Evolutionary conservation across 1,140 invertebrate genomes (phyloP).

Genomic region (Leptoteleia sp.): DNA sequence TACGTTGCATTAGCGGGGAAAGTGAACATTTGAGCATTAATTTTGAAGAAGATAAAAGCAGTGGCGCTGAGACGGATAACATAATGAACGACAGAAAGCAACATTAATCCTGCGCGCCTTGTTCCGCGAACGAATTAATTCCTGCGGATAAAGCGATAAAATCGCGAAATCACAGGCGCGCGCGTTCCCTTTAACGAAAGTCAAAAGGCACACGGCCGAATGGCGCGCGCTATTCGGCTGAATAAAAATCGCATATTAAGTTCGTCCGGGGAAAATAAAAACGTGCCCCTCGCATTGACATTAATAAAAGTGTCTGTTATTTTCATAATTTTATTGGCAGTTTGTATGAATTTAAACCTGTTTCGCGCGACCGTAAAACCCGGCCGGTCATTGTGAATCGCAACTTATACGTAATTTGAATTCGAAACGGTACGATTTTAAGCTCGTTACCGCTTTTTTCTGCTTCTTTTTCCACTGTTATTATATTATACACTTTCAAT

Average conservation of each 20-base stretch:
- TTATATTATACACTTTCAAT: no score
- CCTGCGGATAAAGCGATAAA: constrained; percentile 29
- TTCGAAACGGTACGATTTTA: constrained; percentile 57
- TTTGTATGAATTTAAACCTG: constrained; percentile 65
- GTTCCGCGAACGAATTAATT: constrained; percentile 7
- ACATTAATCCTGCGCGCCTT: not conserved
- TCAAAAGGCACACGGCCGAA: not conserved
- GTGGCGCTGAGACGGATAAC: no score
- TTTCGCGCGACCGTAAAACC: constrained; percentile 48
- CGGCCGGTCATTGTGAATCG: constrained; percentile 45
- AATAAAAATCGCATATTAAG: constrained; percentile 34
- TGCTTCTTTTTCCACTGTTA: constrained; percentile 43
- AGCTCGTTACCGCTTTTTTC: constrained; percentile 58
- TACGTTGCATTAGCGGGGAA: no score
- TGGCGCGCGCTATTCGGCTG: constrained; percentile 1
- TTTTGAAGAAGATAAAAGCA: no score
- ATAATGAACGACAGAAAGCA: no score
- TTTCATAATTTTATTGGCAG: constrained; percentile 64
- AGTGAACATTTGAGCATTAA: no score
- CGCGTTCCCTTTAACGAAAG: constrained; percentile 10
- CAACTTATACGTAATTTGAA: constrained; percentile 59
- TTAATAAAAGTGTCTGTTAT: constrained; percentile 63
- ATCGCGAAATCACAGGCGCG: constrained; percentile 14
- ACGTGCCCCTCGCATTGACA: constrained; percentile 38
- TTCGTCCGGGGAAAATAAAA: constrained; percentile 24